phyloP scores from a whole-genome alignment of 1,140 invertebrate genomes.

The Drosophila takahashii region DNA sequence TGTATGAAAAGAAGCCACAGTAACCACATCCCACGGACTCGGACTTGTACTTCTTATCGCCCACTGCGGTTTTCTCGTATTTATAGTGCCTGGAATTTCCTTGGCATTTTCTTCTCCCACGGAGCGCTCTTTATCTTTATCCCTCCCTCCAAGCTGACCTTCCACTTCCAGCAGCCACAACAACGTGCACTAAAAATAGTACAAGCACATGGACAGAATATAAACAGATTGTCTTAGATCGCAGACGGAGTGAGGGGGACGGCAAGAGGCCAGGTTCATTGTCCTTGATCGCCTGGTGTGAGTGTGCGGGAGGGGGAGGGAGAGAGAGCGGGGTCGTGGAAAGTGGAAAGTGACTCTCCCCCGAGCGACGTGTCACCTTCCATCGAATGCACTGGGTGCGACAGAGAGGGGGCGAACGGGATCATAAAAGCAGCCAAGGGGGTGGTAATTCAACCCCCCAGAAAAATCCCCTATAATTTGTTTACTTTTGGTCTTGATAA shows the following conservation, averaged over 20 bases:
- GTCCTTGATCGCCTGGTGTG: conserved; percentile 29
- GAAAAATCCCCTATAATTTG: not conserved
- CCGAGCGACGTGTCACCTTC: conserved; percentile 24
- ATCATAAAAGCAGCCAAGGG: conserved; percentile 3
- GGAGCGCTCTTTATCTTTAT: conserved; percentile 21
- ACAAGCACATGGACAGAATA: conserved; percentile 3
- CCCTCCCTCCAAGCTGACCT: conserved; percentile 32
- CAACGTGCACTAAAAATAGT: conserved; percentile 48
- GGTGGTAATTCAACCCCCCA: conserved; percentile 10
- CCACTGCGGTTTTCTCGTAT: conserved; percentile 19
- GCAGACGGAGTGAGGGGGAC: conserved; percentile 8
- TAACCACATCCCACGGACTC: conserved; percentile 20
- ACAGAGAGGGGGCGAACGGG: conserved; percentile 7
- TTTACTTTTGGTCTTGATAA: not conserved
- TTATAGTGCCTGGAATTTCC: conserved; percentile 40
- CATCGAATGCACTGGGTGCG: conserved; percentile 6
- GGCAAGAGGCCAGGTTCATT: conserved; percentile 23
- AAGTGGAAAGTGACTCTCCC: conserved; percentile 21
- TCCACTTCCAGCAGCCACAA: conserved; percentile 14
- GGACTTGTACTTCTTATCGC: conserved; percentile 2
- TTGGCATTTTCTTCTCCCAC: conserved; percentile 44
- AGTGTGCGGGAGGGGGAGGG: conserved; percentile 8
- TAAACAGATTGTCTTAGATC: conserved; percentile 29
- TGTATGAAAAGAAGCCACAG: not conserved
- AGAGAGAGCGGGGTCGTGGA: not conserved